Base-by-base conservation (phyloP, 2,113 vertebrate species). In the Malurus elegans region DNA sequence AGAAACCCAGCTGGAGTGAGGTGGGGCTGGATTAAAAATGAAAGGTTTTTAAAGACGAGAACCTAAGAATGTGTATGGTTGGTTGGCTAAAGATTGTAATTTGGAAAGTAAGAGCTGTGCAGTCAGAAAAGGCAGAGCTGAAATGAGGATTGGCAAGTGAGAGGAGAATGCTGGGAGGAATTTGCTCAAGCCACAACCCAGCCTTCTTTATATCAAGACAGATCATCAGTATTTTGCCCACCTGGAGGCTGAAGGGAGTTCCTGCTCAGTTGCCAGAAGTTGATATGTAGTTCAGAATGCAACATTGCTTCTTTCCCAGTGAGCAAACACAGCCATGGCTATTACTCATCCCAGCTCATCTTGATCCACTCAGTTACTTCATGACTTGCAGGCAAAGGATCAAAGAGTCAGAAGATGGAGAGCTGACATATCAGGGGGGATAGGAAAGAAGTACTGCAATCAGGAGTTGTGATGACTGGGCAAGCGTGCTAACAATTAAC, bases 1-100 rank as follows among this genome's bases (percentile, higher is more conserved):
- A 94, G 56, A 94, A 96, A 82, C 29, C 14, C 93, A 95, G 75
- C 72, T 94, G 79, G 60, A 88, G 28, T 57, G 64, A 92, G 85
- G 85, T 94, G 85, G 51, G 47, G n/a, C 51, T 88, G 54, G 57
- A 82, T 79, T 89, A 69, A 69, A 95, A 94, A 76, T 79, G 31
- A 90, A 88, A 80, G 50, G 2, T 67, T 94, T 96, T 92, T 78
- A 80, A 95, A 93, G 36, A 85, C 73, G 31, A 93, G 56, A 71
- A 50, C 10, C 24, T 72, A 71, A 42, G 60, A 93, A 70, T 70
- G 62, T n/a, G 34, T 76, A 90, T 80, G n/a, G 36, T 50, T 83
- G 66, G 42, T 91, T 93, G 51, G n/a, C 56, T 78, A 58, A 88
- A 66, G 38, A 24, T 24, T 83, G 36, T 86, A 38, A 73, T 85